Evolutionary conservation across 2,888 invertebrate genomes (phyloP).

Genomic region (Meloe dianella): DNA sequence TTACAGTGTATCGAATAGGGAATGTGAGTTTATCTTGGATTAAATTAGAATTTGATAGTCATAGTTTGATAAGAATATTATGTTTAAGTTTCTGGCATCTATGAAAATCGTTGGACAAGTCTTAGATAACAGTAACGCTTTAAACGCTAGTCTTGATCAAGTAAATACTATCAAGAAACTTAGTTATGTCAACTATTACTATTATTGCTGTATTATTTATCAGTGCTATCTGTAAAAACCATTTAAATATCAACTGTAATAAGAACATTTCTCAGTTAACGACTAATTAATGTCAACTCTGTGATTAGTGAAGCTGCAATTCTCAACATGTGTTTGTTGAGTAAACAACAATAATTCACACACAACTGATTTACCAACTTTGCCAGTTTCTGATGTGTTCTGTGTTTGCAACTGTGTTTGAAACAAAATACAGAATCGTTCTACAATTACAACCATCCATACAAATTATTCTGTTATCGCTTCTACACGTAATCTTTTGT

Average conservation of each 20-base stretch:
- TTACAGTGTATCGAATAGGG: background rate
- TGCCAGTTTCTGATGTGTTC: background rate
- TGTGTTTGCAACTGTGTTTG: too few species aligned
- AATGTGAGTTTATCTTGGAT: background rate
- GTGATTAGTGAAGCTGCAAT: background rate
- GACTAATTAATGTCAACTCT: background rate
- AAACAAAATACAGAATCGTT: too few species aligned
- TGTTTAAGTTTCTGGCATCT: background rate
- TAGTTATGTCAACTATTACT: background rate
- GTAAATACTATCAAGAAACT: background rate
- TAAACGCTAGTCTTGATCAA: background rate
- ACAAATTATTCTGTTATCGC: too few species aligned
- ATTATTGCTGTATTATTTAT: background rate
- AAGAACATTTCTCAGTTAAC: too few species aligned
- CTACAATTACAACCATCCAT: too few species aligned
- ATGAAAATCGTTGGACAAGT: background rate
- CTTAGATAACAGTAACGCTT: background rate
- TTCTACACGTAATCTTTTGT: too few species aligned
- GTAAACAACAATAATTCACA: background rate
- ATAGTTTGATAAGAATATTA: background rate
- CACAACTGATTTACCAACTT: background rate
- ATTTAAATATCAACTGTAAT: too few species aligned
- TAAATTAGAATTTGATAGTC: background rate
- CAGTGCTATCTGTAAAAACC: background rate
- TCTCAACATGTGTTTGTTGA: too few species aligned